Conservation (phyloP, 2,113 vertebrate genomes). For the Leptodactylus fuscus region DNA sequence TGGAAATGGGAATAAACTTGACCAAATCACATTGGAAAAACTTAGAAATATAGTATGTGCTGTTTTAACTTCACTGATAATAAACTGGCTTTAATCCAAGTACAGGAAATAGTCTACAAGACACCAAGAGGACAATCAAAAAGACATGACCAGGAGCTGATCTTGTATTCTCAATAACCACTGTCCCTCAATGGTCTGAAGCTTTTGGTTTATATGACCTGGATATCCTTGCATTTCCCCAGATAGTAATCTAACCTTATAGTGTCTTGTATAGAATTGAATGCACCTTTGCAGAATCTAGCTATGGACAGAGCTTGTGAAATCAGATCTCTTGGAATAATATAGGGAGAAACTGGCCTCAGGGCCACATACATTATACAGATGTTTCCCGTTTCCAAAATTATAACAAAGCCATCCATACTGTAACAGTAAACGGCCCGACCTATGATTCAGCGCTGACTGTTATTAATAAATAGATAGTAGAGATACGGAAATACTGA, state of each 20-base stretch:
- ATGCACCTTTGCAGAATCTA: slow-evolving; percentile 21
- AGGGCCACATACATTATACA: slow-evolving; percentile 47
- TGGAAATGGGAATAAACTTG: too few relatives aligned
- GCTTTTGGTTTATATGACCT: neutral
- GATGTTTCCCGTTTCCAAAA: slow-evolving; percentile 54
- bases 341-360: slow-evolving; percentile 47
- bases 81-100: neutral
- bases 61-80: too few relatives aligned
- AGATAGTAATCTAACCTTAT: slow-evolving; percentile 24
- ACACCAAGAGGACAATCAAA: neutral
- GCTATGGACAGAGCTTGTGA: slow-evolving; percentile 46
- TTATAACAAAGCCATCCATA: slow-evolving; percentile 37
- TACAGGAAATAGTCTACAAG: too few relatives aligned
- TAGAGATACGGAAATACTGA: neutral
- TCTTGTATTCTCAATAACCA: neutral
- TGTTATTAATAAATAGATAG: slow-evolving; percentile 2
- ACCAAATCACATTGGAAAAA: too few relatives aligned
- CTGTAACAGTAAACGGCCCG: slow-evolving; percentile 10
- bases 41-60: too few relatives aligned
- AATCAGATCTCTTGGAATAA: slow-evolving; percentile 55
- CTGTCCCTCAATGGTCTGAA: neutral
- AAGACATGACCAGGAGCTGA: neutral
- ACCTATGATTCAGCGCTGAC: neutral
- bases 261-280: slow-evolving; percentile 46
- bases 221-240: slow-evolving; percentile 4